Evolutionary conservation across 2,797 vertebrate genomes (phyloP).

Genomic region (Channallabes apus): DNA sequence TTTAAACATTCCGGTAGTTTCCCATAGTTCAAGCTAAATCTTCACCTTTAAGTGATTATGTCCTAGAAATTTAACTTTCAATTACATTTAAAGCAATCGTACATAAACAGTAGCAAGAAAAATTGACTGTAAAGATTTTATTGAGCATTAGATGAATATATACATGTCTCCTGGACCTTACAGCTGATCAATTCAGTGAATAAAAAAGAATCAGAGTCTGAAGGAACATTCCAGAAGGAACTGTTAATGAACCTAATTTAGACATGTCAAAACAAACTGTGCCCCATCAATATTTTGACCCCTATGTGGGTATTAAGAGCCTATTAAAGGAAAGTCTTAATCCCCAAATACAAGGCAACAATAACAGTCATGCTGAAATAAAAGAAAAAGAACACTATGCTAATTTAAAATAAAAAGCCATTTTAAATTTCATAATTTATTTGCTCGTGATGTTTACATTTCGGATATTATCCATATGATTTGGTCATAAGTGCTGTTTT

Average conservation of each 20-base stretch:
- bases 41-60: neutral
- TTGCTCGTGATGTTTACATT: neutral
- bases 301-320: neutral
- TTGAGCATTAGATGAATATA: neutral
- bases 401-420: neutral
- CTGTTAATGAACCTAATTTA: too few species aligned
- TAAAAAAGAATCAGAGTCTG: neutral
- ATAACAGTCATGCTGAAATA: neutral
- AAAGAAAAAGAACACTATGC: neutral
- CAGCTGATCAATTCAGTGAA: neutral
- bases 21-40: too few species aligned
- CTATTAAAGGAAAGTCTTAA: neutral
- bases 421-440: neutral
- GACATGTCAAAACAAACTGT: too few species aligned
- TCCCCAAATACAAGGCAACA: neutral
- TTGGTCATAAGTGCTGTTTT: neutral
- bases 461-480: neutral
- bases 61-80: neutral
- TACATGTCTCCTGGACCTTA: neutral
- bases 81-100: neutral
- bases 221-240: neutral
- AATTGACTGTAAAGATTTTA: neutral
- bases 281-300: too few species aligned
- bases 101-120: neutral
- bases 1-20: neutral